Evolutionary conservation across 2,888 invertebrate genomes (phyloP).

Genomic region (Cosmorhoe ocellata): DNA sequence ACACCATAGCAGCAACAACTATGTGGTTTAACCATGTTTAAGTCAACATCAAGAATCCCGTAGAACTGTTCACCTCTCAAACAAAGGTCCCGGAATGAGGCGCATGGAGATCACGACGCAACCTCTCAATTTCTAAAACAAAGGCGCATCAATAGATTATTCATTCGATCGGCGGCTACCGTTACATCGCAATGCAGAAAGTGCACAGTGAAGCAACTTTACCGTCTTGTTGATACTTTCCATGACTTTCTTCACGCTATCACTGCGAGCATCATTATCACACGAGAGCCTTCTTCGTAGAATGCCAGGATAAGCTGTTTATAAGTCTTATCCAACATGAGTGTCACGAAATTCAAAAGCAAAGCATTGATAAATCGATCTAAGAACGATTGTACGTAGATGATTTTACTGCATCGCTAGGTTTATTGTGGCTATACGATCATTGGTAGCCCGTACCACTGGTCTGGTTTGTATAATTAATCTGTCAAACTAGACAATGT

Average conservation of each 20-base stretch:
- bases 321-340: too few relatives aligned
- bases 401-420: slow-evolving; percentile 7
- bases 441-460: slow-evolving; percentile 24
- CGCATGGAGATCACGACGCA: slow-evolving; percentile 66
- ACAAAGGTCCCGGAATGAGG: slow-evolving; percentile 59
- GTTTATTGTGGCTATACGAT: slow-evolving; percentile 13
- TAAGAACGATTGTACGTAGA: slow-evolving; percentile 1
- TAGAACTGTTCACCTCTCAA: slow-evolving; percentile 46
- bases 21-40: not conserved
- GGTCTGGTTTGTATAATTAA: slow-evolving; percentile 29
- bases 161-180: slow-evolving; percentile 65
- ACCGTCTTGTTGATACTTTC: not conserved
- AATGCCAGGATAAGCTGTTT: too few relatives aligned
- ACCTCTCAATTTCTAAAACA: slow-evolving; percentile 79
- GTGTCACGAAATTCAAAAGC: too few relatives aligned
- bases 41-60: slow-evolving; percentile 7
- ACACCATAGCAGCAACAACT: too few relatives aligned
- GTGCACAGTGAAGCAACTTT: slow-evolving; percentile 41
- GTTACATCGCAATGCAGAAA: slow-evolving; percentile 50
- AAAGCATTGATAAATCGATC: not conserved
- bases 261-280: not conserved
- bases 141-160: slow-evolving; percentile 72
- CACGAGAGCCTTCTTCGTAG: too few relatives aligned
- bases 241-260: not conserved
- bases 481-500: slow-evolving; percentile 29